A percentile compares a stretch with the other conserved stretches of the same genome.
These are phyloP conservation scores for Omphaloscelis lunosa DNA, from an alignment of 2,888 invertebrate species.

Conservation along the genomic window DNA sequence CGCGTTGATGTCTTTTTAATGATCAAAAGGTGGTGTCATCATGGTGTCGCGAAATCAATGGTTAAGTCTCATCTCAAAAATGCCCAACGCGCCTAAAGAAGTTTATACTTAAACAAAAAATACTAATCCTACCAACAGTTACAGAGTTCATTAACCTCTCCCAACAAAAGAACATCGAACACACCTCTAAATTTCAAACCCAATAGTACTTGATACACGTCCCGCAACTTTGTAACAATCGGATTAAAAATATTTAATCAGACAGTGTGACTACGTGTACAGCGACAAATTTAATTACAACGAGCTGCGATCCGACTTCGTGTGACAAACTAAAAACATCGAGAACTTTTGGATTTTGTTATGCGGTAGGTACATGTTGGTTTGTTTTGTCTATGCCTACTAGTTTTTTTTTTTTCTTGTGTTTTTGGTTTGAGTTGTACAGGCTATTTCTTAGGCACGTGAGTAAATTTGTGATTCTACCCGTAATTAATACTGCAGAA, in stretches of 20 bases:
- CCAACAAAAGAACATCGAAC: neutral
- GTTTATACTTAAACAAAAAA: no score
- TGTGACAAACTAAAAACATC: slow-evolving; percentile 57
- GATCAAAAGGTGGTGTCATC: no score
- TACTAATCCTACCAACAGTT: neutral
- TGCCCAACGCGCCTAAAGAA: no score
- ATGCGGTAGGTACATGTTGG: slow-evolving; percentile 13
- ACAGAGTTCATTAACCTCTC: neutral
- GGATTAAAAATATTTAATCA: slow-evolving; percentile 69
- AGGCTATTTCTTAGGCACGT: neutral
- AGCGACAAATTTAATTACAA: slow-evolving; percentile 68
- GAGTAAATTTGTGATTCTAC: no score
- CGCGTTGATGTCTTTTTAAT: no score
- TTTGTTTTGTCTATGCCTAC: neutral
- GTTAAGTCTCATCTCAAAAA: no score
- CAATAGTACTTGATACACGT: slow-evolving; percentile 29
- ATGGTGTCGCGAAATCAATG: no score
- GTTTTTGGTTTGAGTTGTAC: neutral
- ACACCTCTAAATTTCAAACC: slow-evolving; percentile 16
- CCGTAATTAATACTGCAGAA: neutral
- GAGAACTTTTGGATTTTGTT: slow-evolving; percentile 54
- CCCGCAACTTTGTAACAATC: slow-evolving; percentile 45
- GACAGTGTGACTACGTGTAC: slow-evolving; percentile 60
- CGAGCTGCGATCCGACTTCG: slow-evolving; percentile 30
- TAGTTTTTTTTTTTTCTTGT: neutral